phyloP scores from a whole-genome alignment of 2,797 vertebrate species.

The Chrysolophus pictus region DNA sequence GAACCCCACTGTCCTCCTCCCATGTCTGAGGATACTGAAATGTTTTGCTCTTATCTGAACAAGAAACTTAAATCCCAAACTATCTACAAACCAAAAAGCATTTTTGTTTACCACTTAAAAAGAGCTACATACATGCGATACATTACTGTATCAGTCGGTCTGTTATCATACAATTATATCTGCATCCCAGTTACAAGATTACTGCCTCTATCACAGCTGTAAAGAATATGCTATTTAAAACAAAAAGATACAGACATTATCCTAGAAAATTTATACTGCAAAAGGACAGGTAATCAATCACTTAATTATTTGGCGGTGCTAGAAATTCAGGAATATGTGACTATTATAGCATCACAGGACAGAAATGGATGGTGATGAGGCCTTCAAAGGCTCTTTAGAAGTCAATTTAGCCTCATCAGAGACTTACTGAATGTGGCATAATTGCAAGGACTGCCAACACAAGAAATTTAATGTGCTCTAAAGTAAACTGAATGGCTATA shows the following conservation, averaged over 20 bases:
- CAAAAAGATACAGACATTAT: not conserved
- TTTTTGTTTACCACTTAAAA: not conserved
- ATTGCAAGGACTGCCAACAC: conserved; percentile 38
- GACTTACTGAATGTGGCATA: conserved; percentile 38
- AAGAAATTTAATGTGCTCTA: conserved; percentile 25
- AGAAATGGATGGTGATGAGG: conserved; percentile 18
- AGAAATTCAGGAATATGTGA: not conserved
- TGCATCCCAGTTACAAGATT: not conserved
- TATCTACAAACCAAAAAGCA: not conserved
- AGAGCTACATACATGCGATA: not conserved
- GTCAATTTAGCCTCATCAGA: conserved; percentile 44
- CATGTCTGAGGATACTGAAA: not conserved
- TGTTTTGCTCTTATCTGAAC: not conserved
- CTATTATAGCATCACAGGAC: not conserved
- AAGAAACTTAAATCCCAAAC: not conserved
- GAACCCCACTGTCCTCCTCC: not conserved
- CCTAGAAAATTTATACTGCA: not conserved
- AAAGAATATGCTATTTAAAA: not conserved
- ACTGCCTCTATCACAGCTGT: not conserved
- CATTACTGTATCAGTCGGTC: not conserved
- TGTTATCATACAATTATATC: not conserved
- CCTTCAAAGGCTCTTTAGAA: conserved; percentile 42
- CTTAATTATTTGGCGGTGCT: not conserved
- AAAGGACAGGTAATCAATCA: conserved; percentile 28
- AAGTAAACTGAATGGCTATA: not conserved